Conservation (phyloP, 2,797 vertebrate genomes). For the Channa striata region DNA sequence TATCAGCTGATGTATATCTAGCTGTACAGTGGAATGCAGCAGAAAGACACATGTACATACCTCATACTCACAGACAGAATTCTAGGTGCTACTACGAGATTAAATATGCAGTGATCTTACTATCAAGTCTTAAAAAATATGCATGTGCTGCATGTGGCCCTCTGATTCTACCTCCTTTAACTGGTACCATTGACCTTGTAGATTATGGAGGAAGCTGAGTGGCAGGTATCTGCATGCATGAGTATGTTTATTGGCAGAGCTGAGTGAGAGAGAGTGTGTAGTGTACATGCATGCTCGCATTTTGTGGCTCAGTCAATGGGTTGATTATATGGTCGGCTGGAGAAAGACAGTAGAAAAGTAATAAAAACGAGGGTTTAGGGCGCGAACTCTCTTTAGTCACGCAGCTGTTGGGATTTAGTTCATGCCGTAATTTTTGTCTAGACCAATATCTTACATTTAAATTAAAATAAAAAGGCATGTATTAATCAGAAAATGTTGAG, state of each 20-base stretch:
- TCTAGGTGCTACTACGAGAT: background rate
- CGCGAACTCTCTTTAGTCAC: constrained; percentile 14
- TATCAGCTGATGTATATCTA: constrained; percentile 22
- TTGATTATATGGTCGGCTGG: constrained; percentile 60
- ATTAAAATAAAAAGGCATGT: background rate
- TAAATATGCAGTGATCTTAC: background rate
- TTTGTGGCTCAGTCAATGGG: constrained; percentile 36
- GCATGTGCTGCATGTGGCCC: background rate
- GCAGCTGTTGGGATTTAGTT: constrained; percentile 21
- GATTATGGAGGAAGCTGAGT: constrained; percentile 39
- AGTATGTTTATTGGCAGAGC: constrained; percentile 14
- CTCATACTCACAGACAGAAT: background rate
- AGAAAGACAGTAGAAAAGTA: constrained; percentile 49
- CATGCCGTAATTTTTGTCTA: constrained; percentile 4
- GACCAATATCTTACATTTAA: background rate
- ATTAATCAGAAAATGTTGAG: background rate
- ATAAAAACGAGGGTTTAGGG: constrained; percentile 27
- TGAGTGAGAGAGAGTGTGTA: constrained; percentile 17
- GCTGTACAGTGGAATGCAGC: constrained; percentile 16
- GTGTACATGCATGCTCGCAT: constrained; percentile 38
- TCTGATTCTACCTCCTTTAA: constrained; percentile 20
- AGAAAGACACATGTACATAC: constrained; percentile 1
- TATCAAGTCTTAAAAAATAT: background rate
- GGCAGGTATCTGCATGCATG: constrained; percentile 27
- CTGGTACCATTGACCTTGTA: constrained; percentile 35